Base-by-base conservation (phyloP, 1,140 invertebrate genomes). In the Drosophila teissieri region DNA sequence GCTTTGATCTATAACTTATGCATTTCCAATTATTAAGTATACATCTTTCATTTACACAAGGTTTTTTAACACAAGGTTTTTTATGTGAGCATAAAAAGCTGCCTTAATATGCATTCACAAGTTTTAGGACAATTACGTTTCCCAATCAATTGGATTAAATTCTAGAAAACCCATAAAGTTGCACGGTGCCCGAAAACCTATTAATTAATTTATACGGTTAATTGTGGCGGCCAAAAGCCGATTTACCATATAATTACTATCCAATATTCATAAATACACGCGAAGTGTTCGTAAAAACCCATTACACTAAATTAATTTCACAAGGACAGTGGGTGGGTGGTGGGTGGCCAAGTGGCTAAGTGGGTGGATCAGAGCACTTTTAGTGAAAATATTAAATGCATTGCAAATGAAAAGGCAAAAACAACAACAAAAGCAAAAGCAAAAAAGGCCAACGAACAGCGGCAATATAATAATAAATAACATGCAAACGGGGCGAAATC, bases 381-480 rank as follows among this genome's bases (percentile, higher is more conserved):
- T 69, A 56, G 44, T 45, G 44, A 45, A 73, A 80, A 76, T 80
- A 76, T 80, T 76, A 80, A 80, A 76, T 63, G 78, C 42, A 69
- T 49, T 54, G 22, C 22, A 54, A 57, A 39, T 39, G 10, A 19
- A 54, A 56, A 44, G 53, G 57, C 53, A 55, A 54, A 22, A 34
- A 46, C 55, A 39, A 67, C 48, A 58, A 52, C 11, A 39, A 57
- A 45, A 62, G 37, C 64, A 57, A 58, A 48, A 60, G 37, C 42
- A 19, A 73, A 53, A 55, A 46, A 58, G 24, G 42, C 24, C 44
- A 64, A 60, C 34, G 44, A 37, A 52, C 40, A 46, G 51, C 42
- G 49, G 51, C 40, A 74, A 86, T 63, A 86, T 72, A 78, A 82
- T 82, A 88, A 88, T 88, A 86, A 86, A 86, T 86, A 86, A 83